Evolutionary conservation across 2,113 vertebrate genomes (phyloP).

Genomic region (Lampris megalopsis): DNA sequence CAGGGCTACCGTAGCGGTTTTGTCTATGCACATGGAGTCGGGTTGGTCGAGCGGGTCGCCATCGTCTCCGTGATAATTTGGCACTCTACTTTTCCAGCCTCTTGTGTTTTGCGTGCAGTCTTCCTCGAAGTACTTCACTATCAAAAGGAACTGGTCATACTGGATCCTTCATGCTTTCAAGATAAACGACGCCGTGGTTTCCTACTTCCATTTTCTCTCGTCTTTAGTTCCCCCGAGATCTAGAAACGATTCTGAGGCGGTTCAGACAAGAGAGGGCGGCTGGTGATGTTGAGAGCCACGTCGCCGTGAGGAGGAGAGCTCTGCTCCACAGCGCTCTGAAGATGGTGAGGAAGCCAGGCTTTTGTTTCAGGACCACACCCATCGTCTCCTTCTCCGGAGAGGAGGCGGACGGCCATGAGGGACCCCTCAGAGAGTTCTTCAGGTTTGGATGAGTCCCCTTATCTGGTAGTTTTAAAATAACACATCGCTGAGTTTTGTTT

Average conservation of each 20-base stretch:
- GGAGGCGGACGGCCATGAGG: constrained; percentile 33
- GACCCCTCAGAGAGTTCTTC: constrained; percentile 72
- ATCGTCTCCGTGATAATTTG: too few species aligned
- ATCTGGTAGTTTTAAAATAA: neutral
- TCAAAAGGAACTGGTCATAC: too few species aligned
- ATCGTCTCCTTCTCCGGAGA: constrained; percentile 64
- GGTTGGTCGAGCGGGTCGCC: too few species aligned
- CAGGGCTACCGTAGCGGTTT: too few species aligned
- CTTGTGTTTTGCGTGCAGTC: too few species aligned
- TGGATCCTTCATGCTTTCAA: too few species aligned
- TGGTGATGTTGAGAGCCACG: neutral
- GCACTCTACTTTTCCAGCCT: too few species aligned
- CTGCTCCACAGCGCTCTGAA: constrained; percentile 46
- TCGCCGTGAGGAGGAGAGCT: constrained; percentile 45
- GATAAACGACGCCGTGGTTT: too few species aligned
- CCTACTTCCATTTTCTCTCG: neutral
- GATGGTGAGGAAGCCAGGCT: constrained; percentile 46
- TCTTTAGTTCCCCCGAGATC: constrained; percentile 8
- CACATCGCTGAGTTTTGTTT: too few species aligned
- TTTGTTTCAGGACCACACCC: constrained; percentile 63
- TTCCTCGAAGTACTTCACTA: too few species aligned
- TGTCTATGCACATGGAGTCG: too few species aligned
- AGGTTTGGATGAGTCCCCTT: constrained; percentile 54
- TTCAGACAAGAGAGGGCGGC: constrained; percentile 23
- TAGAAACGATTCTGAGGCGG: constrained; percentile 40